These are phyloP conservation scores for Larimichthys polyactis DNA, from an alignment of 2,113 vertebrate genomes.

Conservation along the genomic window DNA sequence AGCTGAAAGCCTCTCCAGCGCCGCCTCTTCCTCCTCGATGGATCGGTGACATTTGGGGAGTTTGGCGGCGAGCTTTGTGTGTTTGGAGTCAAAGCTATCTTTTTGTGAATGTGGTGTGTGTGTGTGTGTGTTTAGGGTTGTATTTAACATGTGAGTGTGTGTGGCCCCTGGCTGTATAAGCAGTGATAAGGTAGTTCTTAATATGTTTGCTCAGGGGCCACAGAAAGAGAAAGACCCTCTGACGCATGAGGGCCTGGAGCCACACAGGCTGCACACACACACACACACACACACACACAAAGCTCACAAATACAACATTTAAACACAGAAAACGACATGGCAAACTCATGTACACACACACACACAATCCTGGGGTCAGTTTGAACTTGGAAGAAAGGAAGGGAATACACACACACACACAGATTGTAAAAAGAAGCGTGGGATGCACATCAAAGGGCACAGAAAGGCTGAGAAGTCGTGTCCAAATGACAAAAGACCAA, in stretches of 20 bases:
- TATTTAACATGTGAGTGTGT: slow-evolving; percentile 67
- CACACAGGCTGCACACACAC: slow-evolving; percentile 44
- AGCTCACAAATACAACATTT: slow-evolving; percentile 52
- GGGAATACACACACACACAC: slow-evolving; percentile 43
- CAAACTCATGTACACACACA: slow-evolving; percentile 45
- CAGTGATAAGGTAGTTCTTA: slow-evolving; percentile 85
- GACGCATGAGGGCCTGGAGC: slow-evolving; percentile 82
- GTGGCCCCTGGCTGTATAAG: slow-evolving; percentile 78
- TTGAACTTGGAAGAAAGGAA: slow-evolving; percentile 38
- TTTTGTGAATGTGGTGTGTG: slow-evolving; percentile 69
- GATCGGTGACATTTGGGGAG: slow-evolving; percentile 84
- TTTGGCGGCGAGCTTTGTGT: slow-evolving; percentile 81
- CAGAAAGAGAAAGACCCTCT: slow-evolving; percentile 81
- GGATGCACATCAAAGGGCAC: slow-evolving; percentile 62
- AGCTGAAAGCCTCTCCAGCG: neutral
- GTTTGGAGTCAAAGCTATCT: slow-evolving; percentile 70
- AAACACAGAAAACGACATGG: slow-evolving; percentile 54
- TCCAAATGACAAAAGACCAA: slow-evolving; percentile 25
- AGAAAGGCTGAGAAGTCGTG: slow-evolving; percentile 42
- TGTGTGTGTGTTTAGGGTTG: slow-evolving; percentile 65
- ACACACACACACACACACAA: neutral
- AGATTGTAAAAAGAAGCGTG: slow-evolving; percentile 43
- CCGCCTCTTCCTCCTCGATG: slow-evolving; percentile 47
- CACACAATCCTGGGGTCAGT: slow-evolving; percentile 31
- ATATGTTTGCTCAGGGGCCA: slow-evolving; percentile 85